These are phyloP conservation scores for Takifugu flavidus DNA, from an alignment of 2,113 vertebrate species.

Conservation along the genomic window DNA sequence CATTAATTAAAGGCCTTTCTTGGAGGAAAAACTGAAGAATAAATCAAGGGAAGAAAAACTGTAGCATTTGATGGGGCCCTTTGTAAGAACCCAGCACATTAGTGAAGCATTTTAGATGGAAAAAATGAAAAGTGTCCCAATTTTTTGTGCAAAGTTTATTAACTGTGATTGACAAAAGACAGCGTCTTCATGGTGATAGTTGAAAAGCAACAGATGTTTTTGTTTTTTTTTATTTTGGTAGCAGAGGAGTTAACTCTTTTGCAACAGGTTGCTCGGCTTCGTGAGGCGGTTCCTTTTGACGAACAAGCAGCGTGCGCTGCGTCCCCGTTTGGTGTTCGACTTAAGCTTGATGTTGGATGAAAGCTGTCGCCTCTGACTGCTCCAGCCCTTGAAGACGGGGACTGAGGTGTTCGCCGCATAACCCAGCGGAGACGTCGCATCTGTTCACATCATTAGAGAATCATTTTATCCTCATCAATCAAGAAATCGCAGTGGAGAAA, in stretches of 20 bases:
- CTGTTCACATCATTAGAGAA: conserved; percentile 34
- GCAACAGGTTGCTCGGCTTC: conserved; percentile 14
- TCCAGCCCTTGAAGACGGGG: conserved; percentile 20
- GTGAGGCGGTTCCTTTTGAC: conserved; percentile 24
- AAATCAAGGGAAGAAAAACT: conserved; percentile 17
- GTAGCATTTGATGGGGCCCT: conserved; percentile 19
- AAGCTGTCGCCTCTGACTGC: conserved; percentile 33
- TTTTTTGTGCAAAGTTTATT: conserved; percentile 16
- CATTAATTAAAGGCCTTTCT: conserved; percentile 40
- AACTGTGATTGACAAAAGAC: conserved; percentile 16
- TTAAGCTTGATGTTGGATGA: conserved; percentile 28
- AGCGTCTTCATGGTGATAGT: conserved; percentile 17
- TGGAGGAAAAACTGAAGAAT: conserved; percentile 35
- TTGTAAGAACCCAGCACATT: conserved; percentile 17
- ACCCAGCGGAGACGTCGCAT: conserved; percentile 29
- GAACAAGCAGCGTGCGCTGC: conserved; percentile 13
- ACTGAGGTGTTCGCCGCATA: not conserved
- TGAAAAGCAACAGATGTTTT: conserved; percentile 46
- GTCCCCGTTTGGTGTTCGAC: not conserved
- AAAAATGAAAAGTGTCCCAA: not conserved
- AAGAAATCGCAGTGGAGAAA: conserved; percentile 4
- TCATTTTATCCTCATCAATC: conserved; percentile 20
- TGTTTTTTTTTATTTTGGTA: conserved; percentile 4
- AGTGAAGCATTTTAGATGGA: conserved; percentile 20
- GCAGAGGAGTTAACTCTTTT: conserved; percentile 23